Conservation (phyloP, 2,113 vertebrate species). For the Eurystomus gularis region DNA sequence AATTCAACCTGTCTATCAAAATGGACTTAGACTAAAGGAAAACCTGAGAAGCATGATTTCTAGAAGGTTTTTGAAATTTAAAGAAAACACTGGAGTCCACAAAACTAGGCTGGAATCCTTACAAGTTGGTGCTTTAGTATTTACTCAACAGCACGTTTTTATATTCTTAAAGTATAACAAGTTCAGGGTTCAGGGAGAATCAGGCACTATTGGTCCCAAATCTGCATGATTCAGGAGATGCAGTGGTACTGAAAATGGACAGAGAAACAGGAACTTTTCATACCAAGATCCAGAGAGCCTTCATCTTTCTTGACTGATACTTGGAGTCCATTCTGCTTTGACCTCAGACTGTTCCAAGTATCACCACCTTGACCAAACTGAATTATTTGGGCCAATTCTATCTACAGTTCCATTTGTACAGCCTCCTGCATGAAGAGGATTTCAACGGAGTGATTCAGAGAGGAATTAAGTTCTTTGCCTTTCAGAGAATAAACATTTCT, state of each 20-base stretch:
- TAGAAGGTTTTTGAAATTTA: neutral
- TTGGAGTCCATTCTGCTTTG: neutral
- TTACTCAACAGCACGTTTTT: neutral
- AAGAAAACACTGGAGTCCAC: neutral
- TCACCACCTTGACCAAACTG: neutral
- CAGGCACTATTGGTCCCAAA: neutral
- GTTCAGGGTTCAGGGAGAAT: neutral
- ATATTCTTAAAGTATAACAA: neutral
- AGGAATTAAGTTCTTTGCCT: neutral
- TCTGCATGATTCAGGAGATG: neutral
- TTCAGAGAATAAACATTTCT: constrained; percentile 26
- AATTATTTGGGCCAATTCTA: neutral
- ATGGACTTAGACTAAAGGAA: neutral
- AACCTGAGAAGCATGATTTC: neutral
- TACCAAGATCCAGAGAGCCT: neutral
- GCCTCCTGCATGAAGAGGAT: neutral
- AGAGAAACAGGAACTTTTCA: neutral
- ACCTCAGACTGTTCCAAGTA: neutral
- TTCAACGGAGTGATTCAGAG: neutral
- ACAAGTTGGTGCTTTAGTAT: neutral
- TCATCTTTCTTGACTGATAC: neutral
- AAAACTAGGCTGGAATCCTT: neutral
- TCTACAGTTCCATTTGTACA: neutral
- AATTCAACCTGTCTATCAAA: neutral
- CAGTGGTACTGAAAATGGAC: neutral